Base-by-base conservation (phyloP, 2,888 invertebrate genomes). In the Taphrorychus bicolor region DNA sequence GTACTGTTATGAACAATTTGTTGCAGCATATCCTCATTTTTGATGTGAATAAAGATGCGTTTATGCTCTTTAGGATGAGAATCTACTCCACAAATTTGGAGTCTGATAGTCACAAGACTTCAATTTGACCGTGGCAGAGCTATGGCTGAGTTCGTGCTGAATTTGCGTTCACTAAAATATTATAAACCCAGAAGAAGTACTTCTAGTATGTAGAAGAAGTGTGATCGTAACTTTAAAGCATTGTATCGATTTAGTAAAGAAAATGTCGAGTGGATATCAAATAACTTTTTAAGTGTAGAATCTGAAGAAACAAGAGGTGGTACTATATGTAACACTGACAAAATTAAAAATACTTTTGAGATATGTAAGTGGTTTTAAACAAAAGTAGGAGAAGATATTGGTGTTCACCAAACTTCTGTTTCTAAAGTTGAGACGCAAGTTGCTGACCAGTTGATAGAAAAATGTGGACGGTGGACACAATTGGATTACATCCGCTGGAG, bases 171-270 rank as follows among this genome's bases (percentile, higher is more conserved):
- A 11, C 5, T 11, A 45, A 45, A 45, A 45, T 45, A 45, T 16
- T 45, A 45, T 45, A 45, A 45, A 45, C 48, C 16, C 14, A 45
- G 48, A 45, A 45, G 14, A 45, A 45, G 48, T 45, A 45, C n/a
- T n/a, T n/a, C n/a, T n/a, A n/a, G n/a, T n/a, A n/a, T n/a, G n/a
- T n/a, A n/a, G n/a, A n/a, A n/a, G n/a, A n/a, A 7, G 48, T 45
- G 48, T 45, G 48, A 45, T 45, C 48, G 48, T 45, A 14, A 45
- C 5, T 45, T 45, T 45, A 11, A 45, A 16, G 48, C 48, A 18
- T 51, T 53, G 53, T 53, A 53, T 53, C n/a, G 24, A 53, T 53
- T 21, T 53, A 53, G 19, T 53, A 53, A 53, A 22, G 48, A 19
- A 53, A 23, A 53, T 53, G 22, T 53, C 11, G 53, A 21, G 53